phyloP scores from a whole-genome alignment of 2,888 invertebrate genomes.

The Odontocolon sp. region DNA sequence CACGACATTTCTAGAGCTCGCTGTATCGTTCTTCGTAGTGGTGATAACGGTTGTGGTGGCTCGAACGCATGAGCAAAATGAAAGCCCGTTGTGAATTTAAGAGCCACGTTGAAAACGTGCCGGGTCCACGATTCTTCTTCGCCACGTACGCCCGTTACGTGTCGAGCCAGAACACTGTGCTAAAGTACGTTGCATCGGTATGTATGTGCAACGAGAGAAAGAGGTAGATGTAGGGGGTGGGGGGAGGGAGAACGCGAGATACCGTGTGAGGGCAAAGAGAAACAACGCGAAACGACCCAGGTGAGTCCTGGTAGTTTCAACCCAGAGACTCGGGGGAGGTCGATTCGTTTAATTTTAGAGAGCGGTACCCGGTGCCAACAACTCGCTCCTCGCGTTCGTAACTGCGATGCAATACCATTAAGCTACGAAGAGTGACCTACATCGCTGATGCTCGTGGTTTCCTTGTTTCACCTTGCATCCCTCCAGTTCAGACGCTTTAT shows the following conservation, averaged over 20 bases:
- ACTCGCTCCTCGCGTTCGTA: slow-evolving; percentile 42
- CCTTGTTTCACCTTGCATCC: slow-evolving; percentile 6
- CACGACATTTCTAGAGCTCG: not conserved
- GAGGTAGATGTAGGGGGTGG: not conserved
- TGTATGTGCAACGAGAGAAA: not conserved
- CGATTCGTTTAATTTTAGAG: slow-evolving; percentile 64
- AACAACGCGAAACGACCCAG: slow-evolving; percentile 53
- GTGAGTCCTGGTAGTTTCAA: slow-evolving; percentile 34
- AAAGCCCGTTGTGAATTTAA: slow-evolving; percentile 52
- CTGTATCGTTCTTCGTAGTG: no score
- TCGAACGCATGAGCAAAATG: slow-evolving; percentile 26
- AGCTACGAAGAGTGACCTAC: slow-evolving; percentile 55
- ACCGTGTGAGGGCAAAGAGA: slow-evolving; percentile 41
- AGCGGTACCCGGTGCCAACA: slow-evolving; percentile 57
- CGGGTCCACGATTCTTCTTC: slow-evolving; percentile 34
- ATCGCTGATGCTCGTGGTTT: slow-evolving; percentile 17
- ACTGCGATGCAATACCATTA: slow-evolving; percentile 63
- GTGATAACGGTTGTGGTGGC: not conserved
- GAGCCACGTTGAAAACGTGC: slow-evolving; percentile 47
- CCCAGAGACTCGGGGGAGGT: slow-evolving; percentile 43
- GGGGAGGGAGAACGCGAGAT: slow-evolving; percentile 24
- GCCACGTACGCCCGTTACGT: slow-evolving; percentile 49
- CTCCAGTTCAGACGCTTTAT: slow-evolving; percentile 9
- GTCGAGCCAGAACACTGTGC: slow-evolving; percentile 18
- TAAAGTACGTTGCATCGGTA: slow-evolving; percentile 2